Evolutionary conservation across 2,888 invertebrate genomes (phyloP).

Genomic region (Plagodis pulveraria): DNA sequence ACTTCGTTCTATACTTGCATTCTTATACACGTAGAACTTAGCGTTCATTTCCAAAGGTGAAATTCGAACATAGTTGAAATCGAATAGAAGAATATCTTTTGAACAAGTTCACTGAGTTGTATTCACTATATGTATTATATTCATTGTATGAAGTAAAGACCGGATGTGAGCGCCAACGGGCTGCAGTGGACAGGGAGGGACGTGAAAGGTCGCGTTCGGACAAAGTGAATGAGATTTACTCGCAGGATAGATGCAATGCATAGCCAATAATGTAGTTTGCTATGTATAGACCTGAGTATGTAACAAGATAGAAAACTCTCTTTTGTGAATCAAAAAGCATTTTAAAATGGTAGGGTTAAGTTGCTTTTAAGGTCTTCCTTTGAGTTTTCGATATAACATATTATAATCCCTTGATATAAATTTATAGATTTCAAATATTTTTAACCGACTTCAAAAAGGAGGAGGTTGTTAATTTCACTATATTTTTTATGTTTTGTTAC

Average conservation of each 20-base stretch:
- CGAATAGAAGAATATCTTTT: not conserved
- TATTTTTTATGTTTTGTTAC: too few relatives aligned
- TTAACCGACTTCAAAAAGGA: too few relatives aligned
- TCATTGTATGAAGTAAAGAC: conserved; percentile 19
- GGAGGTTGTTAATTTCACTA: too few relatives aligned
- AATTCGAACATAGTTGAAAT: too few relatives aligned
- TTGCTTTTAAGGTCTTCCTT: too few relatives aligned
- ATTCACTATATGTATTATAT: conserved; percentile 7
- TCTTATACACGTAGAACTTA: too few relatives aligned
- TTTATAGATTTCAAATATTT: too few relatives aligned
- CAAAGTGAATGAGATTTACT: conserved; percentile 24
- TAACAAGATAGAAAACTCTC: not conserved
- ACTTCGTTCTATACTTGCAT: not conserved
- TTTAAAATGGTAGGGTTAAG: too few relatives aligned
- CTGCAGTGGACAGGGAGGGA: conserved; percentile 26
- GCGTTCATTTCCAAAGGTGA: not conserved
- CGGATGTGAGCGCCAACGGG: conserved; percentile 29
- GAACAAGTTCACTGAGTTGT: not conserved
- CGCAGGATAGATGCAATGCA: not conserved
- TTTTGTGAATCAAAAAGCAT: too few relatives aligned
- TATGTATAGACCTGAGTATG: not conserved
- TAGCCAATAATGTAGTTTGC: not conserved
- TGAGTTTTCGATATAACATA: too few relatives aligned
- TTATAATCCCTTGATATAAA: too few relatives aligned
- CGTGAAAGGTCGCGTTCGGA: conserved; percentile 26